Conservation (phyloP, 2,797 vertebrate genomes). For the Sciaenops ocellatus region DNA sequence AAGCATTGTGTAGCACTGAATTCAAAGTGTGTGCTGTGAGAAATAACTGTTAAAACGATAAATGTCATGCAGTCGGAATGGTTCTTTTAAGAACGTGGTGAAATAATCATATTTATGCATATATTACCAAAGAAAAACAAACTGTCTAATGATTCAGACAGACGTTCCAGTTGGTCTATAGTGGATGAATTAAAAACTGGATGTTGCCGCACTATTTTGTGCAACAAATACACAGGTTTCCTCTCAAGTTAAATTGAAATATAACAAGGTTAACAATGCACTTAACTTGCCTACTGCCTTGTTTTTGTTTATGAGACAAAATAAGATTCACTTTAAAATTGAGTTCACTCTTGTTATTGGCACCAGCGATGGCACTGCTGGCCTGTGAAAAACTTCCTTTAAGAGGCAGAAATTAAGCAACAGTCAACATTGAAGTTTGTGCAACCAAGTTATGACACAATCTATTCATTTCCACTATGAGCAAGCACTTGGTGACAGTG, state of each 20-base stretch:
- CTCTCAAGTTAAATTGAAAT: background rate
- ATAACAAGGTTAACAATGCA: background rate
- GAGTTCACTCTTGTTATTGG: background rate
- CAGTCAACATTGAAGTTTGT: background rate
- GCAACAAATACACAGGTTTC: background rate
- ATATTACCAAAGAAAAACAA: background rate
- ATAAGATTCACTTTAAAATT: background rate
- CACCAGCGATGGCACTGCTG: background rate
- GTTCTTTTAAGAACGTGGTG: background rate
- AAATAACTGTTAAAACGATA: background rate
- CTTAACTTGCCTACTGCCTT: background rate
- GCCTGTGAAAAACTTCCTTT: background rate
- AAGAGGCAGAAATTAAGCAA: too few relatives aligned
- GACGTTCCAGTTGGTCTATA: background rate
- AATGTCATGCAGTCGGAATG: background rate
- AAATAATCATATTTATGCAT: background rate
- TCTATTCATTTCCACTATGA: too few relatives aligned
- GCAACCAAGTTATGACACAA: too few relatives aligned
- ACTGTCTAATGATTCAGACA: background rate
- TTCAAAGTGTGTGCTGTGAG: background rate
- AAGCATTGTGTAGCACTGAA: background rate
- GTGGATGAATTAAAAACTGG: background rate
- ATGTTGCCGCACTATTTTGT: background rate
- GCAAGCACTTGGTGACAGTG: too few relatives aligned
- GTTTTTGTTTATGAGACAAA: background rate